phyloP scores from a whole-genome alignment of 2,888 invertebrate genomes.

The Lomographa bimaculata region DNA sequence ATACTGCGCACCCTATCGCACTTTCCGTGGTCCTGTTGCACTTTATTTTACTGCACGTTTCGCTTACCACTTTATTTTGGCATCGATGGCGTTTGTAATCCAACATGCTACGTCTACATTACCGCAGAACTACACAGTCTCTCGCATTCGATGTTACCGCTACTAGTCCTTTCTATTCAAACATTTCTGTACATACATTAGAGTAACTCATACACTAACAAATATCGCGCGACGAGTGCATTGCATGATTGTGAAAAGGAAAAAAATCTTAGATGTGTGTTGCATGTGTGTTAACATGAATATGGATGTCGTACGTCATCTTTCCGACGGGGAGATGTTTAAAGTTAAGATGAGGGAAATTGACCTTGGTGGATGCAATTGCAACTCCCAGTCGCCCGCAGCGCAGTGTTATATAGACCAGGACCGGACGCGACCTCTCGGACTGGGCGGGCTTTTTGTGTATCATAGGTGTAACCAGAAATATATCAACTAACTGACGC shows the following conservation, averaged over 20 bases:
- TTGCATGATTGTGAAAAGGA: conserved; percentile 78
- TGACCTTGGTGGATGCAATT: conserved; percentile 76
- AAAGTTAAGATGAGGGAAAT: conserved; percentile 77
- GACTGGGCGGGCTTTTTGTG: conserved; percentile 41
- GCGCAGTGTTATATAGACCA: conserved; percentile 74
- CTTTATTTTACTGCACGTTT: conserved; percentile 65
- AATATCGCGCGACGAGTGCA: conserved; percentile 52
- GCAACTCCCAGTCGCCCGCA: conserved; percentile 71
- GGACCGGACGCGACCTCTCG: conserved; percentile 28
- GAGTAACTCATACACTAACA: conserved; percentile 47
- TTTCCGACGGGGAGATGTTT: conserved; percentile 74
- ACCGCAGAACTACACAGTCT: conserved; percentile 66
- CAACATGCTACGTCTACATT: conserved; percentile 61
- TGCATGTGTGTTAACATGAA: conserved; percentile 78
- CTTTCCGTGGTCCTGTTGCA: conserved; percentile 72
- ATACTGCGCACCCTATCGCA: conserved; percentile 52
- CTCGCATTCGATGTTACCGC: conserved; percentile 69
- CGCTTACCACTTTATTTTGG: conserved; percentile 62
- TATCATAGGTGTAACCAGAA: conserved; percentile 35
- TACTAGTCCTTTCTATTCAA: conserved; percentile 56
- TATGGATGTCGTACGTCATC: conserved; percentile 81
- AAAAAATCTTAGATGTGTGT: conserved; percentile 77
- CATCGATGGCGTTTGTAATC: conserved; percentile 50
- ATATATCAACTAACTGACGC: too few species aligned
- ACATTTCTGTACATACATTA: conserved; percentile 64